Conservation (phyloP, 2,113 vertebrate genomes). For the Gadus chalcogrammus region DNA sequence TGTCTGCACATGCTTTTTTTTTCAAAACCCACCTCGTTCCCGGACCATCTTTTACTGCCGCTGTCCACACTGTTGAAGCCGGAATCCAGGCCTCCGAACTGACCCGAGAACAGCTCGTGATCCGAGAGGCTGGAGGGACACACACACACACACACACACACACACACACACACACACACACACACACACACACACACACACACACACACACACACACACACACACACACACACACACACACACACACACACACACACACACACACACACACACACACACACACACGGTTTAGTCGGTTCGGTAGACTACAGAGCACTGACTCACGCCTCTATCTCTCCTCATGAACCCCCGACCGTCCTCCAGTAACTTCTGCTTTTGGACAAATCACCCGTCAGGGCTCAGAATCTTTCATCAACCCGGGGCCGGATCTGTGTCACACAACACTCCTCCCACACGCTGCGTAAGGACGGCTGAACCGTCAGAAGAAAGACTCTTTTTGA, state of each 20-base stretch:
- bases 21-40: constrained; percentile 78
- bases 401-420: too few relatives aligned
- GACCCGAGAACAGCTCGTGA: constrained; percentile 77
- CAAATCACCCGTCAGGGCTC: too few relatives aligned
- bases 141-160: constrained; percentile 2
- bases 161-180: neutral
- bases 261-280: neutral
- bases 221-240: neutral
- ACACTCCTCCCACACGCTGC: too few relatives aligned
- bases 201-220: neutral
- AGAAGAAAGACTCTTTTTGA: too few relatives aligned
- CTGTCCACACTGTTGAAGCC: constrained; percentile 93
- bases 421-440: too few relatives aligned
- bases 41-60: constrained; percentile 90
- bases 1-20: too few relatives aligned
- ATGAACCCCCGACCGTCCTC: too few relatives aligned
- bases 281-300: too few relatives aligned
- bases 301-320: too few relatives aligned
- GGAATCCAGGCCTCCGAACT: constrained; percentile 84
- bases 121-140: constrained; percentile 75
- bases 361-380: too few relatives aligned
- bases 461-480: too few relatives aligned
- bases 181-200: constrained; percentile 7
- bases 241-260: constrained; percentile 14
- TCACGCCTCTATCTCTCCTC: too few relatives aligned